Base-by-base conservation (phyloP, 2,888 invertebrate genomes). In the Calephelis perditalis region DNA sequence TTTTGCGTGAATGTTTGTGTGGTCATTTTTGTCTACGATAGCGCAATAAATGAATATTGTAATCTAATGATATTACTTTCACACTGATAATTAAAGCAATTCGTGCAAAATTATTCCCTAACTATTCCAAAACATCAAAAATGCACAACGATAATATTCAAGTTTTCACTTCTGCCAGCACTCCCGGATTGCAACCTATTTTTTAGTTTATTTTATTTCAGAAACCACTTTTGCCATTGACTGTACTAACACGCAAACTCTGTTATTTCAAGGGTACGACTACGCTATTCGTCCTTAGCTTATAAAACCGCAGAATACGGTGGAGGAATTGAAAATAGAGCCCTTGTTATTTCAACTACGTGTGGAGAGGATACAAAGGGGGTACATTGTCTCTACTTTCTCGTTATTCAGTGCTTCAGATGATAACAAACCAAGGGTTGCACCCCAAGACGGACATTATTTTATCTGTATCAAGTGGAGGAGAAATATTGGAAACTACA, bases 271-370 rank as follows among this genome's bases (percentile, higher is more conserved):
- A 58, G 49, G 58, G 49, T 26, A 40, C 11, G 40, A 40, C 45
- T 35, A 15, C 49, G 49, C 40, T 7, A 8, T 11, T 52, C 49
- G 49, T 55, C 55, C 59, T 54, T 10, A 52, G 57, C 62, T 62
- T 56, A 56, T 49, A 60, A 40, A 59, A 60, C 60, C 63, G 35
- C 59, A 47, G 57, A 62, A 55, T 55, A 55, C 62, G 47, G 15
- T 44, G 43, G 57, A 61, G 64, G 64, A 86, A 87, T 86, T 85
- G 86, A 87, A 87, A 88, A 85, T 87, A 86, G 86, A 80, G 80
- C 83, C 83, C 87, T 88, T 88, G 87, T 89, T 89, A 89, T 89
- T 86, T 87, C 78, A 78, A 88, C 86, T 81, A 77, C 76, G 81
- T 78, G 84, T 84, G 78, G 81, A 86, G 86, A 77, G 84, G 82